Evolutionary conservation across 2,888 invertebrate species (phyloP).

Genomic region (Drosophila phalerata): DNA sequence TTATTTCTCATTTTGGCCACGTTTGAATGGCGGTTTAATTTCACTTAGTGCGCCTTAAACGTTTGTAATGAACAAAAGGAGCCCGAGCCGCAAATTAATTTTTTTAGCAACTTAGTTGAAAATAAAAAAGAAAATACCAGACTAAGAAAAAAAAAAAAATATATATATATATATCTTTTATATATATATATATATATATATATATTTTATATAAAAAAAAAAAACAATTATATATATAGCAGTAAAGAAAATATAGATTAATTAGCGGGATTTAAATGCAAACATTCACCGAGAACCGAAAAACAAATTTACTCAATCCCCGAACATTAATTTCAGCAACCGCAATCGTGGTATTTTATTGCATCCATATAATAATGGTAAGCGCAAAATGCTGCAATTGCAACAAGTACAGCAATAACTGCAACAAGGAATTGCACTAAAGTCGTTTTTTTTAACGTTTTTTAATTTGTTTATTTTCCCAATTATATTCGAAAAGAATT

Average conservation of each 20-base stretch:
- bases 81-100: constrained; percentile 58
- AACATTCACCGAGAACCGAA: constrained; percentile 49
- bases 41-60: constrained; percentile 75
- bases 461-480: constrained; percentile 16
- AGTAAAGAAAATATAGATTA: constrained; percentile 33
- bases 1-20: constrained; percentile 54
- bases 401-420: constrained; percentile 62
- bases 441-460: constrained; percentile 32
- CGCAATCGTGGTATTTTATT: constrained; percentile 86
- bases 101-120: constrained; percentile 57
- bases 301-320: constrained; percentile 72
- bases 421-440: constrained; percentile 66
- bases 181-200: constrained; percentile 14
- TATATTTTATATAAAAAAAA: constrained; percentile 14
- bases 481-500: constrained; percentile 10
- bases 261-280: constrained; percentile 34
- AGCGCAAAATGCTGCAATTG: constrained; percentile 84
- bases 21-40: constrained; percentile 63
- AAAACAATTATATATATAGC: constrained; percentile 26
- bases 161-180: constrained; percentile 14
- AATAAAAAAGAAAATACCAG: constrained; percentile 22
- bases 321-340: constrained; percentile 85
- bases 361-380: constrained; percentile 88
- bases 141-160: constrained; percentile 22
- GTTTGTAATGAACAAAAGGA: constrained; percentile 82